Percentiles rank a stretch among this genome's conserved stretches.
phyloP scores from a whole-genome alignment of 2,113 vertebrate species.

The Nansenia antarctica region DNA sequence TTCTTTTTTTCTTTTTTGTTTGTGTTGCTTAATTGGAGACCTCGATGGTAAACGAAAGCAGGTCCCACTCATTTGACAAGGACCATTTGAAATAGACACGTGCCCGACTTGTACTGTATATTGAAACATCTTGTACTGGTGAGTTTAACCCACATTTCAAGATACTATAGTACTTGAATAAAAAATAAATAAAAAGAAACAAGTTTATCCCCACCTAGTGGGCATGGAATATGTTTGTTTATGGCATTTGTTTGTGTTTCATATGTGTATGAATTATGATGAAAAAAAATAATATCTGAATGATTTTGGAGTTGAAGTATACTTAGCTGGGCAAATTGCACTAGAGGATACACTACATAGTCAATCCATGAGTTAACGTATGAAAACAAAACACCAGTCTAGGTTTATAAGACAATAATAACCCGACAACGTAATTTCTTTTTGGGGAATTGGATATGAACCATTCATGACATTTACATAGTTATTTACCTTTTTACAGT shows the following conservation, averaged over 20 bases:
- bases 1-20: too few species aligned
- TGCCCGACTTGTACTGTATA: neutral
- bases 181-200: neutral
- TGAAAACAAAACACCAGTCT: neutral
- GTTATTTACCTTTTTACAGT: neutral
- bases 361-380: neutral
- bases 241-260: neutral
- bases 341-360: neutral
- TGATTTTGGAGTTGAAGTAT: slow-evolving; percentile 2
- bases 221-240: neutral
- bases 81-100: neutral
- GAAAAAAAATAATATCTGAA: neutral
- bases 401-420: neutral
- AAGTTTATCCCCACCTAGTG: neutral
- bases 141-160: neutral
- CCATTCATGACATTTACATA: neutral
- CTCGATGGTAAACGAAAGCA: neutral
- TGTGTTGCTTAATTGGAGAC: too few species aligned
- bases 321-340: slow-evolving; percentile 2
- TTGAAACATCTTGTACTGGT: neutral
- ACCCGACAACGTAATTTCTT: neutral
- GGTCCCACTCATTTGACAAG: neutral
- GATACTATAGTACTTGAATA: neutral
- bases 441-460: neutral
- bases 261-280: neutral